phyloP scores from a whole-genome alignment of 2,888 invertebrate species.

The Podotricha telesiphe region DNA sequence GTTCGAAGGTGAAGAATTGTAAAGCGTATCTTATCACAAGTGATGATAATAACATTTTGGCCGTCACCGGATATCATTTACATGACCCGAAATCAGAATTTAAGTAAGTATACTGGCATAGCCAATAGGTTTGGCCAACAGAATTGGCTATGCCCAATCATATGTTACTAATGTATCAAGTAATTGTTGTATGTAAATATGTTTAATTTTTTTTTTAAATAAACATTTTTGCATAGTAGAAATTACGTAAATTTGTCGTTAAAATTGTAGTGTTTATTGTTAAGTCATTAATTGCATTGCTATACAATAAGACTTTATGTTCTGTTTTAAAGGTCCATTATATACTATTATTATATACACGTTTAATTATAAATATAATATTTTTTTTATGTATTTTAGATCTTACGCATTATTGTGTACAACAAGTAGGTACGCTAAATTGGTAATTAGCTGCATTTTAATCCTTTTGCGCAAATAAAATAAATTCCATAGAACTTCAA shows the following conservation, averaged over 20 bases:
- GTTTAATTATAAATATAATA: no score
- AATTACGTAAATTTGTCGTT: neutral
- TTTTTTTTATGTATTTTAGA: no score
- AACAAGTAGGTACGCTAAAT: no score
- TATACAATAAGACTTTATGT: neutral
- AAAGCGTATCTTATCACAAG: conserved; percentile 62
- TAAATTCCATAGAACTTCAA: no score
- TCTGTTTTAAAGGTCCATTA: neutral
- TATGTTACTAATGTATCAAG: neutral
- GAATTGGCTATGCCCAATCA: neutral
- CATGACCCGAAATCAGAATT: conserved; percentile 49
- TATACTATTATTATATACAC: no score
- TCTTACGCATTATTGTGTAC: no score
- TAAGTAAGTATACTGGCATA: neutral
- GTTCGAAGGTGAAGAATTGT: conserved; percentile 66
- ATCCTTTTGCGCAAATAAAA: no score
- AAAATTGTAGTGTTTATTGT: neutral
- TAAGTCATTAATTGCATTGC: neutral
- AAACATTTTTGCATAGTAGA: neutral
- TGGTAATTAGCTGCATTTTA: no score
- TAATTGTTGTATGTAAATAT: conserved; percentile 14
- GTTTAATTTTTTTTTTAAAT: no score
- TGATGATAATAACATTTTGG: conserved; percentile 53
- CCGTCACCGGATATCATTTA: conserved; percentile 53
- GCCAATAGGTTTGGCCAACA: no score